These are phyloP conservation scores for Mythimna impura DNA, from an alignment of 2,888 invertebrate genomes.

Conservation along the genomic window DNA sequence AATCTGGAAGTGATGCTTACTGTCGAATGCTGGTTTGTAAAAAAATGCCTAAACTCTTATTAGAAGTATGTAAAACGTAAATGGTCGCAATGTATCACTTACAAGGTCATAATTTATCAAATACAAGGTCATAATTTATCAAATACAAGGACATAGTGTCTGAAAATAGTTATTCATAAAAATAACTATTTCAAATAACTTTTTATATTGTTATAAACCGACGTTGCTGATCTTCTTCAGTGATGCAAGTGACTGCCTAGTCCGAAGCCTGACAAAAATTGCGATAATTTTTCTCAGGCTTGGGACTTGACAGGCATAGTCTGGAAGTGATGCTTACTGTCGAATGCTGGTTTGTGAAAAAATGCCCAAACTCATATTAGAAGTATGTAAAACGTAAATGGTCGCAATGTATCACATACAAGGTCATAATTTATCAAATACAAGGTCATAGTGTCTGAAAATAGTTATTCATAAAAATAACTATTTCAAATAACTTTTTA, in stretches of 20 bases:
- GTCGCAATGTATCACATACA: too few relatives aligned
- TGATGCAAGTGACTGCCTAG: not conserved
- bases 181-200: too few relatives aligned
- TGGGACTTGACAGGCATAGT: not conserved
- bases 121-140: too few relatives aligned
- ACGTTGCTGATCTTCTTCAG: not conserved
- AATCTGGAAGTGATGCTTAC: not conserved
- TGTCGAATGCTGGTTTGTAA: not conserved
- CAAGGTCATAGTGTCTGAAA: too few relatives aligned
- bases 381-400: not conserved
- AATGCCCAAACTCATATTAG: not conserved
- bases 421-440: too few relatives aligned
- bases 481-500: too few relatives aligned
- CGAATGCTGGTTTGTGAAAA: not conserved
- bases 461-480: too few relatives aligned
- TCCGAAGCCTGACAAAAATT: not conserved
- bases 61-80: not conserved
- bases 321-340: not conserved
- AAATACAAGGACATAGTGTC: too few relatives aligned
- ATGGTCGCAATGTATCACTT: too few relatives aligned
- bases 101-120: too few relatives aligned
- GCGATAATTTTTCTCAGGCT: not conserved
- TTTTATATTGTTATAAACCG: not conserved
- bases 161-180: too few relatives aligned
- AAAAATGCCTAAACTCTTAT: not conserved